phyloP scores from a whole-genome alignment of 2,797 vertebrate genomes.

The Etheostoma nigrum region DNA sequence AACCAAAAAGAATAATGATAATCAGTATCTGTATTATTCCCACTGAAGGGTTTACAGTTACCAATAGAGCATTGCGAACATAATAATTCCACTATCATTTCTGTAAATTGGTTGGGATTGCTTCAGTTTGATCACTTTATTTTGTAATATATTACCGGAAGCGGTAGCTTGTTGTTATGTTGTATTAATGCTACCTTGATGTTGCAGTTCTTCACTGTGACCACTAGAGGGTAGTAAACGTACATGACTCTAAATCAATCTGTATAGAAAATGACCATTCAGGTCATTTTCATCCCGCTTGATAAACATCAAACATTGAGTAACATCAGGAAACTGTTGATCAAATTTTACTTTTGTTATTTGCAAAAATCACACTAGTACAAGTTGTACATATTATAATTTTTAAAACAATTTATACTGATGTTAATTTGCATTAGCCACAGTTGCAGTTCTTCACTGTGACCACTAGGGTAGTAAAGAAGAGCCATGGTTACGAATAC shows the following conservation, averaged over 20 bases:
- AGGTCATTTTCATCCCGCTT: no score
- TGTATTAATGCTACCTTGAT: background rate
- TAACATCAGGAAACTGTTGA: background rate
- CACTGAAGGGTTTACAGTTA: background rate
- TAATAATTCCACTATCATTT: background rate
- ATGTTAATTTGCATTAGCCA: no score
- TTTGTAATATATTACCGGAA: background rate
- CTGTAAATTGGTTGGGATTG: background rate
- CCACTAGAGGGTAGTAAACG: background rate
- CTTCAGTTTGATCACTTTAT: background rate
- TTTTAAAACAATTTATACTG: background rate
- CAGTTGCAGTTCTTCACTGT: background rate
- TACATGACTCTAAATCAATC: background rate
- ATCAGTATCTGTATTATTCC: background rate
- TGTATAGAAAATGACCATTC: background rate
- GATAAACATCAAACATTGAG: no score
- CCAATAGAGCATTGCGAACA: background rate
- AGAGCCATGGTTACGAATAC: no score
- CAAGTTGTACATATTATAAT: background rate
- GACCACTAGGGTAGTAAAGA: background rate
- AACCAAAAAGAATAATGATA: background rate
- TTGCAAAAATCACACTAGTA: background rate
- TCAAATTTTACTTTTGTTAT: no score
- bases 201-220: background rate
- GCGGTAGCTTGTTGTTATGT: background rate